Evolutionary conservation across 1,140 invertebrate species (phyloP).

Genomic region (Hycleus cichorii): DNA sequence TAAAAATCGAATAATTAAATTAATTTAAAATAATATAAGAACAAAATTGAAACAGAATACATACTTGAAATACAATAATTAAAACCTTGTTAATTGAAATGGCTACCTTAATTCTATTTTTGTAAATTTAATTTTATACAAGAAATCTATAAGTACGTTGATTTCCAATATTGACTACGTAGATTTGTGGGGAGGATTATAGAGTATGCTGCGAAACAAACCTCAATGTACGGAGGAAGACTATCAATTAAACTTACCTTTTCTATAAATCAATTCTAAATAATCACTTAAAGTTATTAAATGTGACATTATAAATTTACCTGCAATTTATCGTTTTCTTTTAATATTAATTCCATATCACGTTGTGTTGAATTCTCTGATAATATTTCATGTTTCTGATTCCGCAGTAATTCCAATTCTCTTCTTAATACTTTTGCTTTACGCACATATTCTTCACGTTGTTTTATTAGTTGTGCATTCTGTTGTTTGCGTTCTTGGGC

Average conservation of each 20-base stretch:
- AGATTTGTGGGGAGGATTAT: background rate
- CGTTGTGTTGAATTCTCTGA: constrained; percentile 48
- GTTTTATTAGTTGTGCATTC: constrained; percentile 65
- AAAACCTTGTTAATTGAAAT: too few species aligned
- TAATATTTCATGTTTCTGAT: constrained; percentile 66
- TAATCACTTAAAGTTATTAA: background rate
- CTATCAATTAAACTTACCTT: constrained; percentile 1
- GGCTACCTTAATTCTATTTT: too few species aligned
- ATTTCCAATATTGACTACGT: background rate
- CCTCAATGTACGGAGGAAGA: constrained; percentile 17
- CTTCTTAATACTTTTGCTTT: constrained; percentile 61
- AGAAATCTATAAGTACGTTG: too few species aligned
- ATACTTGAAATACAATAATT: too few species aligned
- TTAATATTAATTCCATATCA: constrained; percentile 55
- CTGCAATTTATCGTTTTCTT: constrained; percentile 74
- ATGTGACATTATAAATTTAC: constrained; percentile 42
- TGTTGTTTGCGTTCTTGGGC: constrained; percentile 73
- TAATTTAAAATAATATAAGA: background rate
- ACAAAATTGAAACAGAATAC: background rate
- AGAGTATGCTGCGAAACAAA: constrained; percentile 25
- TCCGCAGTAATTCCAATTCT: constrained; percentile 66
- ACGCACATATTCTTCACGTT: constrained; percentile 69
- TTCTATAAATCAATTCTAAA: background rate
- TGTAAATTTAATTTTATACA: too few species aligned
- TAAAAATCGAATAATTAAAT: background rate